phyloP scores from a whole-genome alignment of 2,888 invertebrate species.

The Thecocarcelia acutangulata region DNA sequence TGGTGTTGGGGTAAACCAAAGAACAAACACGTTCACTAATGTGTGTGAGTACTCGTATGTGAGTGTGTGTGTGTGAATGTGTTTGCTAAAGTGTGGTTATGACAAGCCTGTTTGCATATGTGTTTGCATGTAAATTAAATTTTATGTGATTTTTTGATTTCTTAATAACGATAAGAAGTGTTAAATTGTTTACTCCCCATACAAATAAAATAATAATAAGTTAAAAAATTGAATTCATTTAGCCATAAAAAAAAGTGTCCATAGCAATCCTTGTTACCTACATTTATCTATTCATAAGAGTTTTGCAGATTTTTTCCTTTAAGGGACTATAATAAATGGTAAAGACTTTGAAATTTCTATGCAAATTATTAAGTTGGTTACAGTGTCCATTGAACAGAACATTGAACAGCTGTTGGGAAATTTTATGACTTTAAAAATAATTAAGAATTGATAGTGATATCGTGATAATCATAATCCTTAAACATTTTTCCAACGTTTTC shows the following conservation, averaged over 20 bases:
- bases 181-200: constrained; percentile 64
- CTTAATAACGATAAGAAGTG: constrained; percentile 69
- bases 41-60: neutral
- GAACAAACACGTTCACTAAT: constrained; percentile 45
- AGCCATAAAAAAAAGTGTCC: constrained; percentile 40
- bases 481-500: too few species aligned
- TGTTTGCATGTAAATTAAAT: constrained; percentile 56
- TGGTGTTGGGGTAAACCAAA: constrained; percentile 48
- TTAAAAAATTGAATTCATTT: constrained; percentile 46
- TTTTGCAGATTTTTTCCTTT: neutral
- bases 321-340: constrained; percentile 14
- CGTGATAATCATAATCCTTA: constrained; percentile 9
- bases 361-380: constrained; percentile 47
- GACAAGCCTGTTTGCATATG: constrained; percentile 42
- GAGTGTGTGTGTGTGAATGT: neutral
- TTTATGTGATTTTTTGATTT: constrained; percentile 63
- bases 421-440: constrained; percentile 10
- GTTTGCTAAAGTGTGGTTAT: constrained; percentile 18
- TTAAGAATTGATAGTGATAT: constrained; percentile 48
- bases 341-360: constrained; percentile 28
- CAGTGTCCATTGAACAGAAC: constrained; percentile 20
- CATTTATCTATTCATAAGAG: constrained; percentile 4
- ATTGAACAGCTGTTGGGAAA: neutral
- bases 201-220: constrained; percentile 25
- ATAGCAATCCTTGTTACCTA: constrained; percentile 55